These are phyloP conservation scores for Spondyliosoma cantharus DNA, from an alignment of 2,797 vertebrate species.

Conservation along the genomic window DNA sequence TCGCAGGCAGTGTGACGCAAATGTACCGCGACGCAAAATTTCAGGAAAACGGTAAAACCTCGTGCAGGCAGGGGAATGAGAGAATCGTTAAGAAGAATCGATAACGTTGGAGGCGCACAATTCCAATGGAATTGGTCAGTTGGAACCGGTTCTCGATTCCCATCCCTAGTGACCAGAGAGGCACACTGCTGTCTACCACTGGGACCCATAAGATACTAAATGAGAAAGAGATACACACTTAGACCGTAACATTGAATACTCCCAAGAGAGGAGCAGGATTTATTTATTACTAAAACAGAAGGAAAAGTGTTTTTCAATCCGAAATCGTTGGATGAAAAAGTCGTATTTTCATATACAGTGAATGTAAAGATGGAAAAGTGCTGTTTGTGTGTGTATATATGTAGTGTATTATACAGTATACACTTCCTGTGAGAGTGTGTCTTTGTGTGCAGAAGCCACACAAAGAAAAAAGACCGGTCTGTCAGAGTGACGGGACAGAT, in stretches of 20 bases:
- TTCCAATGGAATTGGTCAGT: too few species aligned
- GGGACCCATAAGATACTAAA: constrained; percentile 24
- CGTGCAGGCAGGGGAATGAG: too few species aligned
- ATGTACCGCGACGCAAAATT: too few species aligned
- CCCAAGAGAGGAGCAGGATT: neutral
- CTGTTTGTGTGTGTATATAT: neutral
- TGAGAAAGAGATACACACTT: constrained; percentile 7
- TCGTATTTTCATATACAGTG: neutral
- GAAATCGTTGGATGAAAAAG: neutral
- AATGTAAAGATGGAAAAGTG: neutral
- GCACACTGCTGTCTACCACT: neutral
- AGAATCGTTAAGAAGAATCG: too few species aligned
- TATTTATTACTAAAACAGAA: constrained; percentile 1
- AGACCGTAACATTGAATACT: neutral
- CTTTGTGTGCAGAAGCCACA: neutral
- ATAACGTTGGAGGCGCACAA: too few species aligned
- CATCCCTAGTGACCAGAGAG: constrained; percentile 4
- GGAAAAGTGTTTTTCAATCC: neutral
- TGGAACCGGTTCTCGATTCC: too few species aligned
- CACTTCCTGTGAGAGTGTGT: neutral
- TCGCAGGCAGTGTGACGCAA: too few species aligned
- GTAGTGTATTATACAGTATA: too few species aligned
- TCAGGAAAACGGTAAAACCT: too few species aligned
- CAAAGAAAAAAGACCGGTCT: neutral
- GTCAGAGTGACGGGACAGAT: constrained; percentile 11